These are phyloP conservation scores for Petroica traversi DNA, from an alignment of 2,113 vertebrate genomes.

Conservation along the genomic window DNA sequence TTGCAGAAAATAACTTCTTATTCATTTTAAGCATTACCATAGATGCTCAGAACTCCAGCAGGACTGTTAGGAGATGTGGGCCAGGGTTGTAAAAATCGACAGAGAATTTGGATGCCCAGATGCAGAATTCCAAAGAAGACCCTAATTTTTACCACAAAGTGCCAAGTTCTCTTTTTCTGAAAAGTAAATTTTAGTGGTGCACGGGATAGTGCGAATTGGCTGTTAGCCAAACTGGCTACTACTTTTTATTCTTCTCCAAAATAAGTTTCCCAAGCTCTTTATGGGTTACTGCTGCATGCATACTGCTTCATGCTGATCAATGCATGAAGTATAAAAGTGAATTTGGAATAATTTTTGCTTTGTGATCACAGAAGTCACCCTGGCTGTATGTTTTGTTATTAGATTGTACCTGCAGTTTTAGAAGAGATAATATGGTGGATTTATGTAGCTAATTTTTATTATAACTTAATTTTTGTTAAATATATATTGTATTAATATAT, in stretches of 20 bases:
- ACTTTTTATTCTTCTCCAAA: neutral
- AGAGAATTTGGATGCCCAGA: neutral
- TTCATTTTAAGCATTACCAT: neutral
- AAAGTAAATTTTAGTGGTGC: neutral
- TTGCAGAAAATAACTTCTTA: neutral
- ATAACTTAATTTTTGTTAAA: neutral
- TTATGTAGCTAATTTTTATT: neutral
- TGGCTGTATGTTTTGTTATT: neutral
- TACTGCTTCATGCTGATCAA: neutral
- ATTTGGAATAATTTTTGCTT: neutral
- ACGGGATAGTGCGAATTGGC: neutral
- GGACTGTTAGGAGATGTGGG: neutral
- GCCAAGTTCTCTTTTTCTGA: neutral
- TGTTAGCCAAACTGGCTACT: neutral
- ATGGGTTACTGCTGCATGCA: neutral
- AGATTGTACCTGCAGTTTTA: neutral
- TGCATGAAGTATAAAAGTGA: neutral
- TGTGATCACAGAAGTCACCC: neutral
- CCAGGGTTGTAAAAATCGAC: neutral
- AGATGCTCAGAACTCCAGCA: neutral
- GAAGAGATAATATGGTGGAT: neutral
- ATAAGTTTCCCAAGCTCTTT: neutral
- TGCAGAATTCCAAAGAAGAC: neutral
- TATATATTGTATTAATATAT: neutral
- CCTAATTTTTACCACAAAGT: neutral